A percentile compares a stretch with the other conserved stretches of the same genome.
phyloP scores from a whole-genome alignment of 2,113 vertebrate species.

The Sapajus apella region DNA sequence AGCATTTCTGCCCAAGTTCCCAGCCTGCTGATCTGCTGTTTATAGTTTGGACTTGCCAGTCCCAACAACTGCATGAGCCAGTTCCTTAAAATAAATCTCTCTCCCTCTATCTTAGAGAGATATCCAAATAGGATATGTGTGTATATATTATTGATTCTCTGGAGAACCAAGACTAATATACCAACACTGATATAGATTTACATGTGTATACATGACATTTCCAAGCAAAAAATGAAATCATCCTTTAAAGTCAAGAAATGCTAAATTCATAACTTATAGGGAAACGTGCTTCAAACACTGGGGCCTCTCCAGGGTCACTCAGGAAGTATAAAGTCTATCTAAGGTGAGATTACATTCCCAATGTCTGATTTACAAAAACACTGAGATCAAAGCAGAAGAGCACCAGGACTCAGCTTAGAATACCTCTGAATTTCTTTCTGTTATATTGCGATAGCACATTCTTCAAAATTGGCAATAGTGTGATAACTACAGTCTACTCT shows the following conservation, averaged over 20 bases:
- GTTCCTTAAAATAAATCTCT: neutral
- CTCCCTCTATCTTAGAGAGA: neutral
- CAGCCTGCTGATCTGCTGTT: neutral
- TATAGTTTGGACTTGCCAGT: neutral
- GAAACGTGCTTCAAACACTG: neutral
- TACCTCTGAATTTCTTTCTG: neutral
- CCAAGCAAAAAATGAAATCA: neutral
- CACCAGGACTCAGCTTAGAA: neutral
- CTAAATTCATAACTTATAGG: neutral
- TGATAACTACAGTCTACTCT: neutral
- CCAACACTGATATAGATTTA: neutral
- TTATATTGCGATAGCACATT: neutral
- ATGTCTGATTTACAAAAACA: neutral
- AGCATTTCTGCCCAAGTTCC: neutral
- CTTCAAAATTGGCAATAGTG: neutral
- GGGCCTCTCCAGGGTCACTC: neutral
- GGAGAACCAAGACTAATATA: neutral
- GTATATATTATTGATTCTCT: neutral
- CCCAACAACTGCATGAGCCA: neutral
- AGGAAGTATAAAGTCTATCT: conserved; percentile 1
- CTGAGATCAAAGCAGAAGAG: neutral
- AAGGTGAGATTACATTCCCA: neutral
- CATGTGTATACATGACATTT: neutral
- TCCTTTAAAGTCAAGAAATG: neutral
- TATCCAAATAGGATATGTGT: neutral